Evolutionary conservation across 2,797 vertebrate species (phyloP), one percentile per base, ranked within the genome.

Genomic region (Urocyon cinereoargenteus): DNA sequence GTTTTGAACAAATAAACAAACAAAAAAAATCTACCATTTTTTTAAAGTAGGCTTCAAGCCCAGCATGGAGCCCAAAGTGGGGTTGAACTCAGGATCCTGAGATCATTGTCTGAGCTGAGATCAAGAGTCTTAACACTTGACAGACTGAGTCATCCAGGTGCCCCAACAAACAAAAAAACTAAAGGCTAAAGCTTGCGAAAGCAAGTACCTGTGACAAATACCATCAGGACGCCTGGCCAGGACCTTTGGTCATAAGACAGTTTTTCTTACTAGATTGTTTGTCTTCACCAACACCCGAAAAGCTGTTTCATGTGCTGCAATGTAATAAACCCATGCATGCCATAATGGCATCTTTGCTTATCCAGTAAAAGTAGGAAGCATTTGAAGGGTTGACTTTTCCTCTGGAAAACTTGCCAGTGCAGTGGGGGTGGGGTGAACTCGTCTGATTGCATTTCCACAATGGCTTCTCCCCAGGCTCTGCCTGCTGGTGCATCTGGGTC

Each of bases 401-500:
- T 16, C 26, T 51, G 70, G 26, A 88, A 59, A 85, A 91, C 4
- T 4, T 73, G 53, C 78, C 66, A 75, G 51, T 4, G 4, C 45
- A 59, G 81, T 78, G 66, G 16, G 62, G 40, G 55, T 4, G 34
- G 49, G 62, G 7, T 55, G 18, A 93, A 21, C 34, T 84, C 70
- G 88, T 40, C 64, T 57, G 92, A 72, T 5, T 72, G 53, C 51
- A 31, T 77, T 87, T 91, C 7, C 49, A 92, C 31, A 73, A 79
- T 24, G 19, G 51, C 62, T 15, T 70, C 6, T 0, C 51, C 14
- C 82, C 61, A 45, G 16, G 49, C 62, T 86, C 13, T 86, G 84
- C n/a, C 40, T 78, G 31, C 19, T 62, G 77, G 89, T 83, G 86
- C 18, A 78, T 64, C 64, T 79, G 92, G 16, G 14, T 97, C 91